Evolutionary conservation across 2,797 vertebrate genomes (phyloP).

Genomic region (Naso thynnoides): DNA sequence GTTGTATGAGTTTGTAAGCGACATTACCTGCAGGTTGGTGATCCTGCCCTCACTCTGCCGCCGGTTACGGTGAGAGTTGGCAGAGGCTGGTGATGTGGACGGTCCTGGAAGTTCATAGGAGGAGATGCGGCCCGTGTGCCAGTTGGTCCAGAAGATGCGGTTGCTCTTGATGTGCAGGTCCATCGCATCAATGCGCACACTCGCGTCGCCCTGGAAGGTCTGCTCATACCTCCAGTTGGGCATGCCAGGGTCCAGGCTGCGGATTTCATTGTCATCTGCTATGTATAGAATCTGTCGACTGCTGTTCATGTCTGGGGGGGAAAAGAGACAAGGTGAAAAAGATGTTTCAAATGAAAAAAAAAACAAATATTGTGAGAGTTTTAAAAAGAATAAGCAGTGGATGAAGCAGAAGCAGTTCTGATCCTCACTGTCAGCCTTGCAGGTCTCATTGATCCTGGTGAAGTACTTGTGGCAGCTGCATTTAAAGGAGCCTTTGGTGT

Average conservation of each 20-base stretch:
- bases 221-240: conserved; percentile 96
- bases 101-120: conserved; percentile 89
- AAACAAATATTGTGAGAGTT: background rate
- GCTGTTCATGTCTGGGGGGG: conserved; percentile 84
- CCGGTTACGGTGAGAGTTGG: conserved; percentile 89
- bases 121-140: conserved; percentile 96
- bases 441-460: conserved; percentile 91
- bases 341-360: background rate
- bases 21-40: conserved; percentile 90
- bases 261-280: conserved; percentile 96
- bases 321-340: background rate
- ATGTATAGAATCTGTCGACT: conserved; percentile 94
- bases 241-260: conserved; percentile 93
- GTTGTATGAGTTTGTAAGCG: background rate
- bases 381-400: background rate
- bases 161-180: conserved; percentile 95
- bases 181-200: conserved; percentile 96
- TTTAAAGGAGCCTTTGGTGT: conserved; percentile 94
- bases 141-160: conserved; percentile 98
- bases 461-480: conserved; percentile 96
- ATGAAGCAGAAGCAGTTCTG: background rate
- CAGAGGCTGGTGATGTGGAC: conserved; percentile 69
- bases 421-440: conserved; percentile 93
- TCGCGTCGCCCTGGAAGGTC: conserved; percentile 93
- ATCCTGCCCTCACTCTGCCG: conserved; percentile 89